phyloP scores from a whole-genome alignment of 2,113 vertebrate species.

The Choloepus hoffmanni region DNA sequence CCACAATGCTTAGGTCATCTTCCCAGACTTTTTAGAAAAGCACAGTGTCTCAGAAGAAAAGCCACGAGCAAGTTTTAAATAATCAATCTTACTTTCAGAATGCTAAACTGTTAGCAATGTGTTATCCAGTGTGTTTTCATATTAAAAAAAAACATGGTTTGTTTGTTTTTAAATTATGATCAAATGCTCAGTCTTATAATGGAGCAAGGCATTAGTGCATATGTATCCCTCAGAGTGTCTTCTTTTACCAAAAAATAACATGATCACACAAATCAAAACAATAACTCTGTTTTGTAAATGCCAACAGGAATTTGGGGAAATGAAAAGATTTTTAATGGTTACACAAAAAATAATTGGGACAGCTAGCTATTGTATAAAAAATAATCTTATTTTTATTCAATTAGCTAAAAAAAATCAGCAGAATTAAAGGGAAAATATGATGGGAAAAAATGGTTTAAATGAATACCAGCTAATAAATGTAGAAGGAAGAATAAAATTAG shows the following conservation, averaged over 20 bases:
- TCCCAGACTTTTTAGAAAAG: slow-evolving; percentile 5
- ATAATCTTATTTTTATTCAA: slow-evolving; percentile 2
- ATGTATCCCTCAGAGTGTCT: neutral
- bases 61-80: neutral
- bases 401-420: neutral
- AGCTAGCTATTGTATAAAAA: neutral
- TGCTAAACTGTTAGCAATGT: neutral
- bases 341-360: neutral
- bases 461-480: neutral
- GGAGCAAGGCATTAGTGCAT: neutral
- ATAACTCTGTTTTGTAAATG: neutral
- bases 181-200: neutral
- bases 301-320: neutral
- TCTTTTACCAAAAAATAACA: neutral
- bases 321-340: neutral
- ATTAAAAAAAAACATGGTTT: neutral
- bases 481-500: neutral
- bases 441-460: slow-evolving; percentile 18
- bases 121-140: neutral
- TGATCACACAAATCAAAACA: neutral
- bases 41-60: slow-evolving; percentile 4
- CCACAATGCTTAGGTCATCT: neutral
- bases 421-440: neutral
- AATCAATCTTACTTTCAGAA: neutral
- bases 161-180: slow-evolving; percentile 9